Percentiles rank a stretch among this genome's conserved stretches.
Evolutionary conservation across 1,140 invertebrate species (phyloP).

Genomic region (Paramacrobiotus metropolitanus): DNA sequence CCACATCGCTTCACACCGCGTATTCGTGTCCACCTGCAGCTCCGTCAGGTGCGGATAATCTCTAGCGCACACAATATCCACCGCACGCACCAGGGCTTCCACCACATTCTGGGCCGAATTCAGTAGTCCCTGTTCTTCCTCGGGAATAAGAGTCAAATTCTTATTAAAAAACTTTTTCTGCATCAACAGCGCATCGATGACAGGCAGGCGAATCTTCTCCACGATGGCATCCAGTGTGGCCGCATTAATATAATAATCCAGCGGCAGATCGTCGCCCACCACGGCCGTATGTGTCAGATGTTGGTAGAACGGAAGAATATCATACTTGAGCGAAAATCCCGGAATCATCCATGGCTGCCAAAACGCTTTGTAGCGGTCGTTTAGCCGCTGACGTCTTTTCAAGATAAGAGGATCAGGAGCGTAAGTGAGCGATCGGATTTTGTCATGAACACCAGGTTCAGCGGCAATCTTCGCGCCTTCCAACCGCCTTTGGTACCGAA

Average conservation of each 20-base stretch:
- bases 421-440: no score
- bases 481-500: background rate
- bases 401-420: no score
- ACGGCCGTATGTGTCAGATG: conserved; percentile 45
- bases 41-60: background rate
- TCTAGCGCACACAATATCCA: background rate
- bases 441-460: background rate
- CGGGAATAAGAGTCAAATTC: background rate
- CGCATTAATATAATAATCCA: background rate
- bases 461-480: background rate
- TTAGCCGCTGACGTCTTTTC: no score
- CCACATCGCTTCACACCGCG: background rate
- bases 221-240: background rate
- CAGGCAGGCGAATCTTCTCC: background rate
- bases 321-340: no score
- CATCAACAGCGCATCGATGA: background rate
- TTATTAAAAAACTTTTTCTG: background rate
- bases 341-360: no score
- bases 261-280: conserved; percentile 12
- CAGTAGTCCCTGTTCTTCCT: background rate
- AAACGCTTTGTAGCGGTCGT: no score
- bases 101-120: background rate
- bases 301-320: conserved; percentile 29
- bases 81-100: background rate
- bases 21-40: background rate